Percentiles rank a stretch among this genome's conserved stretches.
These are phyloP conservation scores for Trichonephila clavata DNA, from an alignment of 1,140 invertebrate species.

Conservation along the genomic window DNA sequence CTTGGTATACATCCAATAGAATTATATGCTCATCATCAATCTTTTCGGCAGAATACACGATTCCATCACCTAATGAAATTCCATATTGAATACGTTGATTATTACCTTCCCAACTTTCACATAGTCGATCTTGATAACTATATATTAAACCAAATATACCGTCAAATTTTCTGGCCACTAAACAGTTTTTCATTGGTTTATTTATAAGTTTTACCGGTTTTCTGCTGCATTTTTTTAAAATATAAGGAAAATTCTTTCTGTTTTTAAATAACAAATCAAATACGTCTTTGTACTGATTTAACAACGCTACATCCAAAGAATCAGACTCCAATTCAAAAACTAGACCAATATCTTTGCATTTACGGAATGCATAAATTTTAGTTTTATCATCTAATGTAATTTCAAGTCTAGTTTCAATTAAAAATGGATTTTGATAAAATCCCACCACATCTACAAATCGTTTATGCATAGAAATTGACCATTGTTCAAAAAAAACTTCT, in stretches of 20 bases:
- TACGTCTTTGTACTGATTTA: background rate
- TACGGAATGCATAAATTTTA: background rate
- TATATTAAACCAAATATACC: constrained; percentile 44
- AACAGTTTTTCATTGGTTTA: background rate
- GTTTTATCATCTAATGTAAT: background rate
- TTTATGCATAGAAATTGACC: background rate
- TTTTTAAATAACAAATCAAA: background rate
- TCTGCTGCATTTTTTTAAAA: background rate
- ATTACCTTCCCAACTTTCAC: constrained; percentile 28
- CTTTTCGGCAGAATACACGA: constrained; percentile 39
- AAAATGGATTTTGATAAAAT: constrained; percentile 15
- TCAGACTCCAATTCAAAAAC: constrained; percentile 45
- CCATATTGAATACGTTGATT: background rate
- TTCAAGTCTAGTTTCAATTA: background rate
- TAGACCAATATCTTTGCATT: background rate
- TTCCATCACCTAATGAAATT: constrained; percentile 12
- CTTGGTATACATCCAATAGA: constrained; percentile 48
- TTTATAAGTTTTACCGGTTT: constrained; percentile 4
- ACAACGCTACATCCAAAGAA: background rate
- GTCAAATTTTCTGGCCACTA: constrained; percentile 36
- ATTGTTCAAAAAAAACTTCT: constrained; percentile 31
- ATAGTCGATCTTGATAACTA: constrained; percentile 10
- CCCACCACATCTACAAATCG: background rate
- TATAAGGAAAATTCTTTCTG: background rate
- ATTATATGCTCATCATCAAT: background rate